These are phyloP conservation scores for Enhydra lutris DNA, from an alignment of 2,113 vertebrate genomes.

Conservation along the genomic window DNA sequence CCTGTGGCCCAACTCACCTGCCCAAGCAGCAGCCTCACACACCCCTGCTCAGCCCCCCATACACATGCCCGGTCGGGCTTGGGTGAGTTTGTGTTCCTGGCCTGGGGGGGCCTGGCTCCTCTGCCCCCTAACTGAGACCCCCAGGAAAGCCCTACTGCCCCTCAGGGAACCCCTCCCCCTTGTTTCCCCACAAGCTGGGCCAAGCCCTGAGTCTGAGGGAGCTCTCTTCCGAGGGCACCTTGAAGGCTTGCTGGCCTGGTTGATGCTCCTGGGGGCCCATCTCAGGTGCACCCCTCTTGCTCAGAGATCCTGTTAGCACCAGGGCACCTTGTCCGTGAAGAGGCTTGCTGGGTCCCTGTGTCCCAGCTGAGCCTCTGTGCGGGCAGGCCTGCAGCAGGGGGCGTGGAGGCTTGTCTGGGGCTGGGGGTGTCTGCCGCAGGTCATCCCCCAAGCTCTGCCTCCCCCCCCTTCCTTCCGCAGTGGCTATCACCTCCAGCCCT, in stretches of 20 bases:
- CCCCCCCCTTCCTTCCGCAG: neutral
- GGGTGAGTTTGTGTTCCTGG: neutral
- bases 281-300: neutral
- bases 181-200: neutral
- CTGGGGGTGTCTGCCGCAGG: neutral
- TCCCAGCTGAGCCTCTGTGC: neutral
- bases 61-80: no score
- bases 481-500: neutral
- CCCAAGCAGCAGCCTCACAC: neutral
- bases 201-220: neutral
- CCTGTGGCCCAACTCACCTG: neutral
- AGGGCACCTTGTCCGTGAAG: neutral
- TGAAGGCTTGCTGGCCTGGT: neutral
- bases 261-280: neutral
- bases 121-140: fast-evolving
- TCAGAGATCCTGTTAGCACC: no score
- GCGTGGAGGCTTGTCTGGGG: neutral
- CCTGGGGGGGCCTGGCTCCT: neutral
- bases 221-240: neutral
- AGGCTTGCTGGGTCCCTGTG: fast-evolving
- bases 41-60: neutral
- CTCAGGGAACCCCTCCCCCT: neutral
- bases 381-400: neutral
- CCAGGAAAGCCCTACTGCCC: neutral
- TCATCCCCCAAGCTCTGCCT: neutral